phyloP scores from a whole-genome alignment of 1,140 invertebrate genomes.

The Drosophila virilis region DNA sequence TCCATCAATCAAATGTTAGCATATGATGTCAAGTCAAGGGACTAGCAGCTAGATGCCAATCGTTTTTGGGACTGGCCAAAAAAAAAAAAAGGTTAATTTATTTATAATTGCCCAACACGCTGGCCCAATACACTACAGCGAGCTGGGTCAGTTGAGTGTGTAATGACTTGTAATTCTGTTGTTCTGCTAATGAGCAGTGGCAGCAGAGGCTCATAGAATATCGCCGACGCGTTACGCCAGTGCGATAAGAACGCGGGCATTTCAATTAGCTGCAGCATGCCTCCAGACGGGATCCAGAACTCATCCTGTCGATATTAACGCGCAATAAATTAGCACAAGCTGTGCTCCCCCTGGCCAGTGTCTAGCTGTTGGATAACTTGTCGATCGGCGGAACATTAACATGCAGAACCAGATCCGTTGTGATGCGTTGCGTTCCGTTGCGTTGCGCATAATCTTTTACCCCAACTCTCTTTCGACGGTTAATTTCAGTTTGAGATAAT shows the following conservation, averaged over 20 bases:
- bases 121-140: conserved; percentile 3
- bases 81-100: conserved; percentile 72
- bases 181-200: conserved; percentile 71
- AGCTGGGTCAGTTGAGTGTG: conserved; percentile 46
- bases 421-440: conserved; percentile 43
- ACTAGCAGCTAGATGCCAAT: conserved; percentile 60
- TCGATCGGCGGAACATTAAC: conserved; percentile 32
- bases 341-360: conserved; percentile 29
- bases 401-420: conserved; percentile 54
- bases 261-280: conserved; percentile 60
- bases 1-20: conserved; percentile 78
- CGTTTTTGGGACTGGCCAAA: conserved; percentile 60
- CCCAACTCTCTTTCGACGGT: conserved; percentile 83
- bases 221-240: conserved; percentile 69
- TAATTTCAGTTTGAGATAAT: conserved; percentile 84
- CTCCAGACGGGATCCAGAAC: conserved; percentile 19
- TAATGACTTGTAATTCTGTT: conserved; percentile 83
- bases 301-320: conserved; percentile 81
- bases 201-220: conserved; percentile 20
- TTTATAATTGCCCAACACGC: conserved; percentile 79
- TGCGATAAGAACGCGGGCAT: conserved; percentile 67
- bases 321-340: conserved; percentile 83
- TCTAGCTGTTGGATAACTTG: conserved; percentile 34
- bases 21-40: conserved; percentile 45
- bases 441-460: conserved; percentile 72